Conservation (phyloP, 2,888 invertebrate genomes). For the Coleophora deauratella region DNA sequence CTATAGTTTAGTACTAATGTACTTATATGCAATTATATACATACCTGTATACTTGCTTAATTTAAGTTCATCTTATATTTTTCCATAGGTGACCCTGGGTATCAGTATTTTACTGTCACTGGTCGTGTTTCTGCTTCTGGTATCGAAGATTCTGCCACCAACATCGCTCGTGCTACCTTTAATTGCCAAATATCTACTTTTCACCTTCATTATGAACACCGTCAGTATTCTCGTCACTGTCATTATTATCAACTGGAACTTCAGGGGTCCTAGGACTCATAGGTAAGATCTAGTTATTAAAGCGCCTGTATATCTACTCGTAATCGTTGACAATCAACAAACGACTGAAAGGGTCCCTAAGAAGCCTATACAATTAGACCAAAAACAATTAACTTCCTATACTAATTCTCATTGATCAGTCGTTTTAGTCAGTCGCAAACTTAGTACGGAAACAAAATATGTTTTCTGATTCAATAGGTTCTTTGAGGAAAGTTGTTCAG, state of each 20-base stretch:
- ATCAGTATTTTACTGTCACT: constrained; percentile 99
- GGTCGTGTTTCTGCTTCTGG: constrained; percentile 98
- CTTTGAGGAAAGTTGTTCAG: too few relatives aligned
- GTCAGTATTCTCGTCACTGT: constrained; percentile 99
- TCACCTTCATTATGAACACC: constrained; percentile 99
- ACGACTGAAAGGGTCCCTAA: too few relatives aligned
- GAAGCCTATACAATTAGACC: too few relatives aligned
- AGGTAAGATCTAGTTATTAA: constrained; percentile 53
- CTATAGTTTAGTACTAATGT: too few relatives aligned
- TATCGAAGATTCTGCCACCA: constrained; percentile 99
- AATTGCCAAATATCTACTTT: constrained; percentile 98
- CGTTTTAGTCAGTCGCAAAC: too few relatives aligned
- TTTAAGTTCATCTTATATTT: background rate
- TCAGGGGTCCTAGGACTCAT: constrained; percentile 97
- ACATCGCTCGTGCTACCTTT: constrained; percentile 98
- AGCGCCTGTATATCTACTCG: background rate
- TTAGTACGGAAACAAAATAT: too few relatives aligned
- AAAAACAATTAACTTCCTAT: too few relatives aligned
- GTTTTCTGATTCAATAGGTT: too few relatives aligned
- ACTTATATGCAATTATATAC: too few relatives aligned
- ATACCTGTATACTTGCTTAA: background rate
- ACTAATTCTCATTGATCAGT: too few relatives aligned
- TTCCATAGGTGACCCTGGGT: constrained; percentile 89
- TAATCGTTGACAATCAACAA: too few relatives aligned
- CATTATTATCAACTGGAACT: constrained; percentile 99